Conservation (phyloP, 2,113 vertebrate species). For the Takifugu bimaculatus region DNA sequence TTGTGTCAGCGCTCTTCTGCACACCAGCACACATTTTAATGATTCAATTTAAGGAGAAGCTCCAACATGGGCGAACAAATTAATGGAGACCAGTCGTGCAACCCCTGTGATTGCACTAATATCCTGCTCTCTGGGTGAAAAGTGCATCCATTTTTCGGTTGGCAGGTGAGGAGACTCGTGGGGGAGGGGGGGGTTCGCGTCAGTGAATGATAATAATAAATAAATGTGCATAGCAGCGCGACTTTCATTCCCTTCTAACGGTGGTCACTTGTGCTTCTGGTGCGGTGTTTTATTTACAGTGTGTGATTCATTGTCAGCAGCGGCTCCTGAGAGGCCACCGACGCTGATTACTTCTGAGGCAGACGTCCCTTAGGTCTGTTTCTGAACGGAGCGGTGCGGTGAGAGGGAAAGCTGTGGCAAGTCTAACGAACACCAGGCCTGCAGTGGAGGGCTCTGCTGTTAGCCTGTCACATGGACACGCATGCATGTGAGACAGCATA, state of each 20-base stretch:
- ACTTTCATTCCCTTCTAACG: conserved; percentile 11
- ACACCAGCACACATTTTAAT: conserved; percentile 5
- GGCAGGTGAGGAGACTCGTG: not conserved
- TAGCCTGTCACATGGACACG: too few species aligned
- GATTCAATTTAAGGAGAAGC: conserved; percentile 19
- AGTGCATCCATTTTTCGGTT: not conserved
- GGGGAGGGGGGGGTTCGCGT: not conserved
- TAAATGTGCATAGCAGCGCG: not conserved
- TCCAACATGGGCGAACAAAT: conserved; percentile 23
- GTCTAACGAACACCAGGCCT: conserved; percentile 10
- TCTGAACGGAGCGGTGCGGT: not conserved
- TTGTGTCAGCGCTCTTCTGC: not conserved
- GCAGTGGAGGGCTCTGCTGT: not conserved
- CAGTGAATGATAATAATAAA: not conserved
- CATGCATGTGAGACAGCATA: too few species aligned
- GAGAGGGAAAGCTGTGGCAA: conserved; percentile 6
- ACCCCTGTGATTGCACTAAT: conserved; percentile 16
- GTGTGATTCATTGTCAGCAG: conserved; percentile 19
- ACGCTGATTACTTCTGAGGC: conserved; percentile 33
- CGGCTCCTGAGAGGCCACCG: conserved; percentile 13
- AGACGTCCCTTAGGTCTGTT: conserved; percentile 17
- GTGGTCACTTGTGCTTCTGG: conserved; percentile 3
- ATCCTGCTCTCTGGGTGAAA: conserved; percentile 19
- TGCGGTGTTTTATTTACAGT: conserved; percentile 28
- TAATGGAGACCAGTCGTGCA: conserved; percentile 21